Conservation (phyloP, 2,797 vertebrate genomes). For the Pseudochirops cupreus region DNA sequence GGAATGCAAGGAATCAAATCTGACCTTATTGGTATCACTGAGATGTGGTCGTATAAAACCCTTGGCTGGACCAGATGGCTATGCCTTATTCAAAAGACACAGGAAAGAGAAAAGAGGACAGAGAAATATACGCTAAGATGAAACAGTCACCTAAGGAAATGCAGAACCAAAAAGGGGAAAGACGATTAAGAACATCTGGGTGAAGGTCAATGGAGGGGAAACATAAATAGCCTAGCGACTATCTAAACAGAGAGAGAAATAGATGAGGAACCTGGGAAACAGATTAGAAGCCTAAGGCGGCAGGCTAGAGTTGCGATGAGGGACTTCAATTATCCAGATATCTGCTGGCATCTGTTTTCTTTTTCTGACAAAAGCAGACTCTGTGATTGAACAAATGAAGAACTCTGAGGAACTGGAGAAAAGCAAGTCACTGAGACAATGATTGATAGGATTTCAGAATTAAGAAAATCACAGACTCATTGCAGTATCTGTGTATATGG, state of each 20-base stretch:
- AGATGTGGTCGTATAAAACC: neutral
- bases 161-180: neutral
- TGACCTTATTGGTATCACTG: neutral
- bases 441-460: neutral
- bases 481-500: neutral
- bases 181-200: neutral
- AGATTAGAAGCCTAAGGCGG: neutral
- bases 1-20: neutral
- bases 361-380: neutral
- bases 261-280: neutral
- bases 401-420: neutral
- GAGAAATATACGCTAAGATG: neutral
- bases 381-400: neutral
- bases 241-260: neutral
- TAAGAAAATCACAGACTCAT: neutral
- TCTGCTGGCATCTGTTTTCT: too few relatives aligned
- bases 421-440: neutral
- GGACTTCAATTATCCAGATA: too few relatives aligned
- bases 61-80: neutral
- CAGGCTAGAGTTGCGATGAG: too few relatives aligned
- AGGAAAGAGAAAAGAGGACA: neutral
- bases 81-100: neutral
- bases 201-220: too few relatives aligned
- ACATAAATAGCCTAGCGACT: neutral
- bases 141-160: neutral